These are phyloP conservation scores for Scarus forsteni DNA, from an alignment of 2,797 vertebrate species.

Conservation along the genomic window DNA sequence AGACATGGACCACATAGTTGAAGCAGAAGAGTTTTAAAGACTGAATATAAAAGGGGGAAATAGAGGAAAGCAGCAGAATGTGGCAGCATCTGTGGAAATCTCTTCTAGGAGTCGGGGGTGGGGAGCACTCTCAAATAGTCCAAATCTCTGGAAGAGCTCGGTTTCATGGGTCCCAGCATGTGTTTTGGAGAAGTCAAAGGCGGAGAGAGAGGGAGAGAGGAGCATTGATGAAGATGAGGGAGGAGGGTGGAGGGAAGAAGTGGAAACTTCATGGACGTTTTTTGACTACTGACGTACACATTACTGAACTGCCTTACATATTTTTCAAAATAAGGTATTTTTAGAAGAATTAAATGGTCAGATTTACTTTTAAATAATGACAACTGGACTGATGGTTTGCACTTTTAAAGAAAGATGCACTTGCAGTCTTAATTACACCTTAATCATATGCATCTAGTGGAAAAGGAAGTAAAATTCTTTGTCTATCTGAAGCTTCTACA, in stretches of 20 bases:
- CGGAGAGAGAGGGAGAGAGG: constrained; percentile 18
- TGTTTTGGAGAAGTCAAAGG: constrained; percentile 62
- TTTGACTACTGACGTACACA: constrained; percentile 69
- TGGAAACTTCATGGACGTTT: constrained; percentile 76
- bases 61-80: constrained; percentile 66
- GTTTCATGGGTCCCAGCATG: constrained; percentile 71
- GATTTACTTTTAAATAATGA: constrained; percentile 6
- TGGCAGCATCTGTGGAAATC: constrained; percentile 79
- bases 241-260: constrained; percentile 46
- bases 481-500: background rate
- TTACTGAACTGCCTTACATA: constrained; percentile 72
- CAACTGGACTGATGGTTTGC: background rate
- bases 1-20: constrained; percentile 26
- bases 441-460: too few species aligned
- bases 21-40: constrained; percentile 15
- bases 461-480: too few species aligned
- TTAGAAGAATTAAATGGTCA: constrained; percentile 11
- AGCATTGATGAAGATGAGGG: constrained; percentile 47
- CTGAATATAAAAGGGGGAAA: constrained; percentile 56
- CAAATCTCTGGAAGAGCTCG: constrained; percentile 76
- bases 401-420: background rate
- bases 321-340: constrained; percentile 56
- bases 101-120: constrained; percentile 61
- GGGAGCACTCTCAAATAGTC: constrained; percentile 60
- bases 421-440: too few species aligned